These are phyloP conservation scores for Trichonephila clavipes DNA, from an alignment of 1,140 invertebrate genomes.

Conservation along the genomic window DNA sequence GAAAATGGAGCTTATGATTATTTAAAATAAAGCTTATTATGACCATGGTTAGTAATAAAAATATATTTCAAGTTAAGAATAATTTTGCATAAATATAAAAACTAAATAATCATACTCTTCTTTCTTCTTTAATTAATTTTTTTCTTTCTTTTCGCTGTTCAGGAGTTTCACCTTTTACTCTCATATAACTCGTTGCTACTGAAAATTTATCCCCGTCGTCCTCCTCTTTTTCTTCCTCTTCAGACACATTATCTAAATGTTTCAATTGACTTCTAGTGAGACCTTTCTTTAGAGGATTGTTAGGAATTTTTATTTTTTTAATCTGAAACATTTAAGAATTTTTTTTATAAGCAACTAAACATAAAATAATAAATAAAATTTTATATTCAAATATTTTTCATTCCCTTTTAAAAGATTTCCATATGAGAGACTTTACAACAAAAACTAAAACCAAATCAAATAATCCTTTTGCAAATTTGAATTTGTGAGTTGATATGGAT, in stretches of 20 bases:
- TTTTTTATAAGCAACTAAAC: too few species aligned
- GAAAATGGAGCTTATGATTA: too few species aligned
- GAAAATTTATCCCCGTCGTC: conserved; percentile 51
- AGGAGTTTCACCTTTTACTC: conserved; percentile 55
- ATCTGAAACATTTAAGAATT: conserved; percentile 8
- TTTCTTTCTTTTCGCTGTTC: conserved; percentile 64
- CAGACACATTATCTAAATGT: neutral
- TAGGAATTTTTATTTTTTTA: conserved; percentile 49
- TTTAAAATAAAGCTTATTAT: too few species aligned
- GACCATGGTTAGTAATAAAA: too few species aligned
- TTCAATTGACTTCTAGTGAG: conserved; percentile 57
- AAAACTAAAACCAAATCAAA: too few species aligned
- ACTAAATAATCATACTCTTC: conserved; percentile 27
- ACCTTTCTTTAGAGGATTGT: conserved; percentile 56
- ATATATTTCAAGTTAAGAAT: too few species aligned
- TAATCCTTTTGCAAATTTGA: too few species aligned
- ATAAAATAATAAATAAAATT: too few species aligned
- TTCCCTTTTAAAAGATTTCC: too few species aligned
- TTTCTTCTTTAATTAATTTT: conserved; percentile 60
- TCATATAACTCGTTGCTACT: conserved; percentile 32
- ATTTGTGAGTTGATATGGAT: too few species aligned
- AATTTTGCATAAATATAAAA: neutral
- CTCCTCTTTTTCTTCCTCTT: neutral
- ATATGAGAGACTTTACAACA: too few species aligned
- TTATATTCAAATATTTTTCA: too few species aligned